Evolutionary conservation across 2,888 invertebrate species (phyloP).

Genomic region (Drosophila prostipennis): DNA sequence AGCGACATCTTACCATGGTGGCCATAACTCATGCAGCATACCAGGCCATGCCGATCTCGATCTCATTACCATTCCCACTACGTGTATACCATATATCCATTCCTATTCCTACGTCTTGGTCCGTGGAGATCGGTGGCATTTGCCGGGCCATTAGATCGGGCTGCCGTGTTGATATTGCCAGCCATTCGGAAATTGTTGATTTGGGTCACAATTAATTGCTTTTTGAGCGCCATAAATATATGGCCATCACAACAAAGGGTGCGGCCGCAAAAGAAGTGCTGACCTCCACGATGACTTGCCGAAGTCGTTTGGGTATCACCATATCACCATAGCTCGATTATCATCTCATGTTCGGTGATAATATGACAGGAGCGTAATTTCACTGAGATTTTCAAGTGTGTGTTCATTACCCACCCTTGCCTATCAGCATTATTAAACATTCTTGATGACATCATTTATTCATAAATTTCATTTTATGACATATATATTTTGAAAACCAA

Average conservation of each 20-base stretch:
- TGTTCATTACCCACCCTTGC: not conserved
- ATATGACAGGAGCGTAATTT: conserved; percentile 14
- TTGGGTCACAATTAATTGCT: conserved; percentile 82
- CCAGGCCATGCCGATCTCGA: conserved; percentile 33
- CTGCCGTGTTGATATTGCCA: conserved; percentile 57
- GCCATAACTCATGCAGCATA: conserved; percentile 67
- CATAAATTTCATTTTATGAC: not conserved
- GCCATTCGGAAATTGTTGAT: conserved; percentile 70
- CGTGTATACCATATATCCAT: conserved; percentile 19
- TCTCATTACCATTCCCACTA: conserved; percentile 42
- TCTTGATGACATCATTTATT: not conserved
- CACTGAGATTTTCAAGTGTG: conserved; percentile 1
- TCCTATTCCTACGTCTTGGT: conserved; percentile 44
- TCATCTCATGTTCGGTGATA: conserved; percentile 10
- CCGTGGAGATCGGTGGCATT: conserved; percentile 60
- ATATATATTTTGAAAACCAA: not conserved
- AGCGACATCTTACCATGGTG: conserved; percentile 66
- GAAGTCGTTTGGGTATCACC: not conserved
- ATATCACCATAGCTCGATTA: conserved; percentile 11
- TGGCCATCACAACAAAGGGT: conserved; percentile 77
- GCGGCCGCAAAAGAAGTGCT: conserved; percentile 30
- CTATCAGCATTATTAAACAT: not conserved
- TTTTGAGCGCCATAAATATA: conserved; percentile 79
- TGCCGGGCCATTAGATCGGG: conserved; percentile 59
- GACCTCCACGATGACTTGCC: conserved; percentile 35